These are phyloP conservation scores for Platorchestia sp. DNA, from an alignment of 1,140 invertebrate genomes.

Conservation along the genomic window DNA sequence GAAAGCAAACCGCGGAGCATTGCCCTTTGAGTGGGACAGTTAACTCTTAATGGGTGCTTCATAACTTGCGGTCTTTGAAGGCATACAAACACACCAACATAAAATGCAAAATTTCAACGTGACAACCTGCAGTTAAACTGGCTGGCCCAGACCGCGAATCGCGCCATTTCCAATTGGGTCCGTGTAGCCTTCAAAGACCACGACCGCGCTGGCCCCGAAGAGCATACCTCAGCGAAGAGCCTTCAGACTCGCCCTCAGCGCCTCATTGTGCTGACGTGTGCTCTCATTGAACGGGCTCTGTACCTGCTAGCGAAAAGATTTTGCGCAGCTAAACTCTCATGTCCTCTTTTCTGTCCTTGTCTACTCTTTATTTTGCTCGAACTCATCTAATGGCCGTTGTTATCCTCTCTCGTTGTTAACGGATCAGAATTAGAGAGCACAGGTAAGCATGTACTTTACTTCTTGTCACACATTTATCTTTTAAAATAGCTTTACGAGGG, in stretches of 20 bases:
- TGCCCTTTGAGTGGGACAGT: not conserved
- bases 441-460: conserved; percentile 54
- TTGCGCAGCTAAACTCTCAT: conserved; percentile 8
- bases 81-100: not conserved
- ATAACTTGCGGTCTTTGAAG: not conserved
- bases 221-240: not conserved
- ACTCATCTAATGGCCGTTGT: conserved; percentile 45
- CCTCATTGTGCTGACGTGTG: not conserved
- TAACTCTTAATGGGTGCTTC: not conserved
- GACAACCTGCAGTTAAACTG: not conserved
- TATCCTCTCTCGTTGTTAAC: conserved; percentile 53
- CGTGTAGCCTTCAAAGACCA: not conserved
- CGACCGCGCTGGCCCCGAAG: not conserved
- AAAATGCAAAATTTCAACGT: not conserved
- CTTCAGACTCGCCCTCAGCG: not conserved
- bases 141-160: not conserved
- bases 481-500: conserved; percentile 32
- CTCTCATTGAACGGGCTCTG: not conserved
- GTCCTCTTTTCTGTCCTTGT: conserved; percentile 23
- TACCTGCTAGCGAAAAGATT: not conserved
- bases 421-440: conserved; percentile 54
- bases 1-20: not conserved
- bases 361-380: conserved; percentile 10
- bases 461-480: conserved; percentile 29
- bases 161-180: not conserved